Conservation (phyloP, 2,797 vertebrate species). For the Silurus aristotelis region DNA sequence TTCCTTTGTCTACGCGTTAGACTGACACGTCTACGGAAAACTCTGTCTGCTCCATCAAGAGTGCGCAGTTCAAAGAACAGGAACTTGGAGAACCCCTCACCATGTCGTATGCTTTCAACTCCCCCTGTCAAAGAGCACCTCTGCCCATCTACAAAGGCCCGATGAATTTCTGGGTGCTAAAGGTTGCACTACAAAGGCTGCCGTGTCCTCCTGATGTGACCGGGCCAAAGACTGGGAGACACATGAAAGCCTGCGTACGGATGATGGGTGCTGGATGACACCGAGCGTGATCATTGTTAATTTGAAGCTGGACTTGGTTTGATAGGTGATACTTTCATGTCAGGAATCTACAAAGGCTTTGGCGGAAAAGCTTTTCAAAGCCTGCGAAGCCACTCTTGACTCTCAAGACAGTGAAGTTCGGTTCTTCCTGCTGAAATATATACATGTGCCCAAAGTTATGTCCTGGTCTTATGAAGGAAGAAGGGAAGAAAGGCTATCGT, state of each 20-base stretch:
- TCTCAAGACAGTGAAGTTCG: constrained; percentile 28
- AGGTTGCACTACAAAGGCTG: constrained; percentile 82
- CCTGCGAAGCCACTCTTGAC: constrained; percentile 31
- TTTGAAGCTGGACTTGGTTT: constrained; percentile 56
- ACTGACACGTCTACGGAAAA: constrained; percentile 48
- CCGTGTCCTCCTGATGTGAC: constrained; percentile 59
- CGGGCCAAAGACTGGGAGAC: constrained; percentile 54
- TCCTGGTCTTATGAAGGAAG: background rate
- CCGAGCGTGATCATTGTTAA: constrained; percentile 51
- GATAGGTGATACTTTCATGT: constrained; percentile 59
- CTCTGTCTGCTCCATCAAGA: constrained; percentile 51
- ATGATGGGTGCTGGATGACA: constrained; percentile 52
- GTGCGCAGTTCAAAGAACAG: constrained; percentile 85
- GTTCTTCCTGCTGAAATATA: constrained; percentile 23
- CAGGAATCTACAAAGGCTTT: constrained; percentile 49
- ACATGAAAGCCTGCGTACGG: constrained; percentile 52
- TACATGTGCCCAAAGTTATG: constrained; percentile 2
- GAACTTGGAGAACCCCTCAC: constrained; percentile 85
- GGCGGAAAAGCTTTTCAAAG: constrained; percentile 46
- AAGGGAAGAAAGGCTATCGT: background rate
- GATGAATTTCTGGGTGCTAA: constrained; percentile 69
- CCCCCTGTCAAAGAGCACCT: constrained; percentile 88
- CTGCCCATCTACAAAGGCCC: constrained; percentile 83
- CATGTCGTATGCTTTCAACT: constrained; percentile 87
- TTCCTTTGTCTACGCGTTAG: constrained; percentile 41